phyloP scores from a whole-genome alignment of 2,888 invertebrate genomes.

The Auanema sp. region DNA sequence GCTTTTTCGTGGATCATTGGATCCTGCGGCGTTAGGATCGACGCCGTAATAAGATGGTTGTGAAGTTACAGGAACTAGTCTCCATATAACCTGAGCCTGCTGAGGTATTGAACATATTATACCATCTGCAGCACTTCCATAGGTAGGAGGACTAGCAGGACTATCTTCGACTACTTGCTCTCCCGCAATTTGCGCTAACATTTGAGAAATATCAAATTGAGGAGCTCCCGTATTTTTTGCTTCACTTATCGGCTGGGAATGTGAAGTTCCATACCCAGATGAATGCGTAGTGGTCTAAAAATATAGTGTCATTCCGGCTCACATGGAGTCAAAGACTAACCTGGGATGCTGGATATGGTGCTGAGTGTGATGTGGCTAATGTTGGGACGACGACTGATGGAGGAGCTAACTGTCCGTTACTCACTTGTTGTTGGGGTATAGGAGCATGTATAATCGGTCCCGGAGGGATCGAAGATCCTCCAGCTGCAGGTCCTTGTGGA shows the following conservation, averaged over 20 bases:
- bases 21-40: conserved; percentile 22
- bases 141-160: conserved; percentile 39
- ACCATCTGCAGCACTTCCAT: background rate
- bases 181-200: conserved; percentile 49
- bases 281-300: too few relatives aligned
- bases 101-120: conserved; percentile 25
- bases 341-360: conserved; percentile 13
- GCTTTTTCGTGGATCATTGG: conserved; percentile 35
- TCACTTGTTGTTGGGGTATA: conserved; percentile 25
- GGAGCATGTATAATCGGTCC: conserved; percentile 32
- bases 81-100: conserved; percentile 20
- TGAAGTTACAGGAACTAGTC: conserved; percentile 17
- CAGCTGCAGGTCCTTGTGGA: conserved; percentile 34
- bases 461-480: conserved; percentile 16
- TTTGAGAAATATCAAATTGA: conserved; percentile 42
- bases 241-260: too few relatives aligned
- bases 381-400: conserved; percentile 42
- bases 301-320: background rate
- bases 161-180: conserved; percentile 28
- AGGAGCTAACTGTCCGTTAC: conserved; percentile 35
- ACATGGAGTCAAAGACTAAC: background rate
- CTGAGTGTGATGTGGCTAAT: conserved; percentile 10
- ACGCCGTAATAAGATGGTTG: conserved; percentile 29
- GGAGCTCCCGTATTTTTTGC: conserved; percentile 5
- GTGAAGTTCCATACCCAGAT: too few relatives aligned